Conservation (phyloP, 2,113 vertebrate species). For the Anoplopoma fimbria region DNA sequence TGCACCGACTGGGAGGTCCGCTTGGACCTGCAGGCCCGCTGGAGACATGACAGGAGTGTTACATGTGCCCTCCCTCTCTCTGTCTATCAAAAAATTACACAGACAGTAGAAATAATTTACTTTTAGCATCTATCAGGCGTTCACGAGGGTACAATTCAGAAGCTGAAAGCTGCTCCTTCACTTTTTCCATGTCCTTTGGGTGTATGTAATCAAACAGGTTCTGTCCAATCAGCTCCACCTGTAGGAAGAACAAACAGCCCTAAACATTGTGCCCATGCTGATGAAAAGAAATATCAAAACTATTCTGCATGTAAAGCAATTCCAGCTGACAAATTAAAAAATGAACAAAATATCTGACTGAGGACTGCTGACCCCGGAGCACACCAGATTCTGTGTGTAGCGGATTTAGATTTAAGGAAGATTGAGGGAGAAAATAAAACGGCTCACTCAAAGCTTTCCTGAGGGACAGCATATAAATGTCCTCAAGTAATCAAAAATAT, state of each 20-base stretch:
- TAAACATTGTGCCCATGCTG: neutral
- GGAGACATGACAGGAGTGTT: constrained; percentile 31
- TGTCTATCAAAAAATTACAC: neutral
- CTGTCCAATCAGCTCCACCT: constrained; percentile 91
- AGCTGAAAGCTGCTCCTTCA: constrained; percentile 93
- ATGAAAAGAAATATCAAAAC: constrained; percentile 18
- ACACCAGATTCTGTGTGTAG: constrained; percentile 43
- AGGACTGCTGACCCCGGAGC: constrained; percentile 28
- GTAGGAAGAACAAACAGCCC: constrained; percentile 37
- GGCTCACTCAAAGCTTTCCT: neutral
- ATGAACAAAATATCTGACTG: neutral
- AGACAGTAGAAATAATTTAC: constrained; percentile 76
- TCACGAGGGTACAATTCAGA: constrained; percentile 89
- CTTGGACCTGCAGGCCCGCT: constrained; percentile 91
- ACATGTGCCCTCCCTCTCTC: constrained; percentile 9
- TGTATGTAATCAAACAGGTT: constrained; percentile 94
- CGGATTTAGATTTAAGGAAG: neutral
- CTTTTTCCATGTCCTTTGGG: constrained; percentile 94
- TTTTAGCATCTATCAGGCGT: constrained; percentile 92
- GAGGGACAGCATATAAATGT: neutral
- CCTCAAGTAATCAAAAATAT: neutral
- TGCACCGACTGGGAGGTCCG: constrained; percentile 87
- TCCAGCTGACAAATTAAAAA: constrained; percentile 18
- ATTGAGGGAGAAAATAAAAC: neutral
- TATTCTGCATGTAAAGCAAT: constrained; percentile 23